These are phyloP conservation scores for Pitta sordida DNA, from an alignment of 2,113 vertebrate species.

Conservation along the genomic window DNA sequence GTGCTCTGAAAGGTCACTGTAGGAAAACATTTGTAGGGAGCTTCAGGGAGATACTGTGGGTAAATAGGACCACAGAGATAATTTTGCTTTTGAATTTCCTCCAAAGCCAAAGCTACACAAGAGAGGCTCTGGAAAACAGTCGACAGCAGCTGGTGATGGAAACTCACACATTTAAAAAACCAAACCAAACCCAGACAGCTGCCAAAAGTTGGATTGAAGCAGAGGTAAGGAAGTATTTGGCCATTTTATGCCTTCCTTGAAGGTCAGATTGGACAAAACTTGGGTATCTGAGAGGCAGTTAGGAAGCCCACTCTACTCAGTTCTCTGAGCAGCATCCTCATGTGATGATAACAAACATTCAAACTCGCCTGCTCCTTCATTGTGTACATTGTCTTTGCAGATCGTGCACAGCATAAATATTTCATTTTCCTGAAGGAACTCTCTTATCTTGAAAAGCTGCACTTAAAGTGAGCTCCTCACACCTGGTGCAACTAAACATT, in stretches of 20 bases:
- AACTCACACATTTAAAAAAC: not conserved
- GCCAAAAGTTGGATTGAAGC: not conserved
- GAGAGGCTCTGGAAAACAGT: not conserved
- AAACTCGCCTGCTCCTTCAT: not conserved
- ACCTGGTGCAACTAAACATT: not conserved
- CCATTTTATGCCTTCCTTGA: not conserved
- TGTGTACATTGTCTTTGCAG: not conserved
- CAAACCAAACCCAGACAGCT: not conserved
- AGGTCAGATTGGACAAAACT: not conserved
- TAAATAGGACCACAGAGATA: not conserved
- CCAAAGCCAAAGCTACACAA: conserved; percentile 44
- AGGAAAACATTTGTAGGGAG: conserved; percentile 27
- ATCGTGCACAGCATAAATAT: not conserved
- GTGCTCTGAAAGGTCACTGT: conserved; percentile 9
- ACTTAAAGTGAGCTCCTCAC: not conserved
- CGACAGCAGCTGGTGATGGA: not conserved
- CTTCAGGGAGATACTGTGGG: not conserved
- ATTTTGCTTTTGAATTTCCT: conserved; percentile 37
- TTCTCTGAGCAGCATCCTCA: not conserved
- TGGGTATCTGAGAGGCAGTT: not conserved
- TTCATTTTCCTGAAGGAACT: not conserved
- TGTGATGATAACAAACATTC: not conserved
- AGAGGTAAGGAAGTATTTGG: not conserved
- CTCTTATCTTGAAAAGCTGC: not conserved
- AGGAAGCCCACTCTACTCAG: not conserved